These are phyloP conservation scores for Macrosteles quadrilineatus DNA, from an alignment of 1,140 invertebrate species.

Conservation along the genomic window DNA sequence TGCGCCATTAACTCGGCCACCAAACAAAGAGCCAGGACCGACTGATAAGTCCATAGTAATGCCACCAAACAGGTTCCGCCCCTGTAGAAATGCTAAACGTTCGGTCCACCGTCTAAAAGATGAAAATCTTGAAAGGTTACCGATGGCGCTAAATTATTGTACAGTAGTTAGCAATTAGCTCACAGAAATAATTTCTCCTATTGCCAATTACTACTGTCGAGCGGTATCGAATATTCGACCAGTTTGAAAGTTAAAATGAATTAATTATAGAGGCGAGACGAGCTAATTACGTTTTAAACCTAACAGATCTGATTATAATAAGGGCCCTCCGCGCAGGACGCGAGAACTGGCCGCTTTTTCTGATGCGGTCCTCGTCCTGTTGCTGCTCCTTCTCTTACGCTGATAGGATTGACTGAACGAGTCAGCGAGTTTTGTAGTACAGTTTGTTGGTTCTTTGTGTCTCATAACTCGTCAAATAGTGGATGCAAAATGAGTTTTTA, in stretches of 20 bases:
- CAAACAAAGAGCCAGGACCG: too few species aligned
- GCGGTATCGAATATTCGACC: slow-evolving; percentile 28
- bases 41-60: too few species aligned
- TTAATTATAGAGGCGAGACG: slow-evolving; percentile 25
- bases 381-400: slow-evolving; percentile 22
- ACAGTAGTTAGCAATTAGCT: slow-evolving; percentile 30
- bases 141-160: slow-evolving; percentile 21
- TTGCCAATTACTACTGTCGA: slow-evolving; percentile 30
- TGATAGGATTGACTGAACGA: too few species aligned
- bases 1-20: too few species aligned
- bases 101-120: not conserved
- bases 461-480: too few species aligned
- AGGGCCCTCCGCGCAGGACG: not conserved
- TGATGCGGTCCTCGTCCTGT: too few species aligned
- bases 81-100: too few species aligned
- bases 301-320: slow-evolving; percentile 25
- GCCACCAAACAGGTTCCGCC: too few species aligned
- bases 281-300: slow-evolving; percentile 25
- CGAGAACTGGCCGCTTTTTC: not conserved
- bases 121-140: slow-evolving; percentile 23
- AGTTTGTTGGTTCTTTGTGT: too few species aligned
- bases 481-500: too few species aligned
- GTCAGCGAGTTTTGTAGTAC: too few species aligned
- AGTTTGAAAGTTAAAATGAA: slow-evolving; percentile 32
- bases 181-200: slow-evolving; percentile 31